Evolutionary conservation across 2,113 vertebrate genomes (phyloP).

Genomic region (Solea solea): DNA sequence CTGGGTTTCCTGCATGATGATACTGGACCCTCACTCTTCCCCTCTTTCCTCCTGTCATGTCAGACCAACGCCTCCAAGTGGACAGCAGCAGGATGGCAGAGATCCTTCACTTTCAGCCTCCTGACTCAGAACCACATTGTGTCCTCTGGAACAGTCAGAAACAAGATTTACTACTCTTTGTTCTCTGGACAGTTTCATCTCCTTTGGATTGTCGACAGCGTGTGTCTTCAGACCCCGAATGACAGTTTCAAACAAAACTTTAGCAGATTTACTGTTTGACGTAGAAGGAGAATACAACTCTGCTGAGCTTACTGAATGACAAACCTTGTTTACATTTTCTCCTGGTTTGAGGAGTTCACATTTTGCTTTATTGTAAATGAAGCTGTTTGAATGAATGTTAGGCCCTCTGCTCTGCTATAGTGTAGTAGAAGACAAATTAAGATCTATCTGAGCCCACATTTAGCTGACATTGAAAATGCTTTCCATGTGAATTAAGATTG

Average conservation of each 20-base stretch:
- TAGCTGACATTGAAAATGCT: constrained; percentile 55
- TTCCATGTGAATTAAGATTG: constrained; percentile 48
- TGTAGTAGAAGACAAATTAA: constrained; percentile 51
- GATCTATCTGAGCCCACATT: constrained; percentile 16
- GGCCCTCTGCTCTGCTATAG: constrained; percentile 60
- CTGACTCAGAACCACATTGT: not conserved
- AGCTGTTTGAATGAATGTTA: constrained; percentile 59
- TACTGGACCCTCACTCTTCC: constrained; percentile 34
- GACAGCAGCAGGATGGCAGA: constrained; percentile 22
- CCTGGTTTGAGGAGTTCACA: constrained; percentile 46
- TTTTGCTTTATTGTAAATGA: constrained; percentile 66
- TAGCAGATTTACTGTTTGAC: constrained; percentile 35
- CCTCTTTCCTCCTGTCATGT: constrained; percentile 29
- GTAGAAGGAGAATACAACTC: constrained; percentile 20
- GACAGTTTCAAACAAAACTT: constrained; percentile 57
- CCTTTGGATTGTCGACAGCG: constrained; percentile 41
- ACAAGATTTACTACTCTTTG: constrained; percentile 36
- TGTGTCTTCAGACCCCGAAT: constrained; percentile 64
- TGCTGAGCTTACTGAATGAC: constrained; percentile 48
- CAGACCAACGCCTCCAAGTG: constrained; percentile 45
- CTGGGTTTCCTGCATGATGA: constrained; percentile 52
- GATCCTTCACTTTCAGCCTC: not conserved
- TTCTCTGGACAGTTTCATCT: constrained; percentile 26
- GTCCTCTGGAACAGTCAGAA: constrained; percentile 25
- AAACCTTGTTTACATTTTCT: constrained; percentile 70